Conservation (phyloP, 2,888 invertebrate genomes). For the Microplitis manilae region DNA sequence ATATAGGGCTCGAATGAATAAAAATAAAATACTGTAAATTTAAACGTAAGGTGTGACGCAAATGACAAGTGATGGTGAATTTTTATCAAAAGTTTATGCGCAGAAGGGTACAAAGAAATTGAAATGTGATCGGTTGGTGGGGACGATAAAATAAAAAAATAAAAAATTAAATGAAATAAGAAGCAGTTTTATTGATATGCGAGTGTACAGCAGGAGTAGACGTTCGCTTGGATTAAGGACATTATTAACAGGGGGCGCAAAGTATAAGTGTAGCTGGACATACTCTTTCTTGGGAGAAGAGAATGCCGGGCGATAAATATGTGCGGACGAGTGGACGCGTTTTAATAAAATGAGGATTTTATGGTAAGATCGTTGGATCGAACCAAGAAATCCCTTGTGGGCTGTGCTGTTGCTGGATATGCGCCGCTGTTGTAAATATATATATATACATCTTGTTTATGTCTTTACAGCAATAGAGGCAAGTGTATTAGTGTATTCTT, state of each 20-base stretch:
- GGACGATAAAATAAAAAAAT: no score
- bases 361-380: constrained; percentile 66
- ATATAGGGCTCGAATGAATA: not conserved
- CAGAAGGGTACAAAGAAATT: not conserved
- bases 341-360: constrained; percentile 70
- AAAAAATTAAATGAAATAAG: constrained; percentile 48
- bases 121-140: not conserved
- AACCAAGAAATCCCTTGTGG: constrained; percentile 50
- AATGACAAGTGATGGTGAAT: constrained; percentile 27
- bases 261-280: constrained; percentile 60
- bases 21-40: constrained; percentile 33
- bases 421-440: no score
- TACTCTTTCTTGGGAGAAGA: constrained; percentile 62
- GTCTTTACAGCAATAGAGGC: constrained; percentile 18
- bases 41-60: constrained; percentile 44
- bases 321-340: constrained; percentile 58
- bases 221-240: constrained; percentile 67
- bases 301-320: constrained; percentile 68
- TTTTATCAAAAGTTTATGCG: constrained; percentile 2
- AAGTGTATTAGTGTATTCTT: not conserved
- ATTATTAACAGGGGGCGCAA: constrained; percentile 67
- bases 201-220: constrained; percentile 45
- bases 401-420: constrained; percentile 20
- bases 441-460: constrained; percentile 9
- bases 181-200: constrained; percentile 23